phyloP scores from a whole-genome alignment of 1,140 invertebrate genomes.

The Temnothorax nylanderi region DNA sequence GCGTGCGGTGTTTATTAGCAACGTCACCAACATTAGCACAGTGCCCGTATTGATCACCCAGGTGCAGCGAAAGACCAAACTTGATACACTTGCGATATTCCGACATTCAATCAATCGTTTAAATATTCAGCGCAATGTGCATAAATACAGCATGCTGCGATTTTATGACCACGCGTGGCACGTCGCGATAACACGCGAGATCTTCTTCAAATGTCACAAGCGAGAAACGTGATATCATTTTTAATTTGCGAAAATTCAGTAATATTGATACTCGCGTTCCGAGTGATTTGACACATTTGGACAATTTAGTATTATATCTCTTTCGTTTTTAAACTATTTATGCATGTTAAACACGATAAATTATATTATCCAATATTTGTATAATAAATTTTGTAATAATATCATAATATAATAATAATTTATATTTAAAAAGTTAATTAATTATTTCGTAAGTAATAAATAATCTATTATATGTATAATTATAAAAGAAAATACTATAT shows the following conservation, averaged over 20 bases:
- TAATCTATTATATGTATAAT: not conserved
- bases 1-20: conserved; percentile 49
- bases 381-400: not conserved
- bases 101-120: conserved; percentile 2
- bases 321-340: conserved; percentile 7
- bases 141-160: not conserved
- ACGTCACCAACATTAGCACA: conserved; percentile 47
- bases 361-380: not conserved
- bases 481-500: not conserved
- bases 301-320: conserved; percentile 22
- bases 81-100: conserved; percentile 16
- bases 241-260: conserved; percentile 36
- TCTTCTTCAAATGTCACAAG: conserved; percentile 16
- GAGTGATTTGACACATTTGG: not conserved
- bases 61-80: not conserved
- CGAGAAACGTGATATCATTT: conserved; percentile 19
- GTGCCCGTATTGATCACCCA: conserved; percentile 29
- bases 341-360: not conserved
- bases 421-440: not conserved
- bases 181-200: conserved; percentile 30
- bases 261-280: conserved; percentile 19
- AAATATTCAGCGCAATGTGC: conserved; percentile 1
- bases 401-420: not conserved
- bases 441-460: not conserved
- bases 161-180: conserved; percentile 19